These are phyloP conservation scores for Rhamphomyia laevipes DNA, from an alignment of 2,888 invertebrate genomes.

Conservation along the genomic window DNA sequence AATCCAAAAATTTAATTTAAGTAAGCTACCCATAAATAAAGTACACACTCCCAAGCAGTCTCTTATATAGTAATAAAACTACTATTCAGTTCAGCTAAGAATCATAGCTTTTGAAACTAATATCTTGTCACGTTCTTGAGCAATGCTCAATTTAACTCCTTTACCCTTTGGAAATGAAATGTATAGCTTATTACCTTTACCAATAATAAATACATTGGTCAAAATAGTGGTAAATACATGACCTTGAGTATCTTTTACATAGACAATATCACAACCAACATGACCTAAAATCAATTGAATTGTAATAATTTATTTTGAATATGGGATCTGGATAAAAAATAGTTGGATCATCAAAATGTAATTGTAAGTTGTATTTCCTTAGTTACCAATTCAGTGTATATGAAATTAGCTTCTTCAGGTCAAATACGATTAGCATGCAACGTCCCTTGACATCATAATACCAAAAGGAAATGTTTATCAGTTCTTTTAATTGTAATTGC, in stretches of 20 bases:
- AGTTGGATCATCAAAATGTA: constrained; percentile 96
- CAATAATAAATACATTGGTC: constrained; percentile 98
- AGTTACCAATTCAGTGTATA: constrained; percentile 80
- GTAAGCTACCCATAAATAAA: too few species aligned
- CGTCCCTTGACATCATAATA: constrained; percentile 99
- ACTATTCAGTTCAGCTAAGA: too few species aligned
- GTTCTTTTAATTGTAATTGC: constrained; percentile 98
- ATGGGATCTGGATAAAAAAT: constrained; percentile 96
- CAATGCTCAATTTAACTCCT: constrained; percentile 93
- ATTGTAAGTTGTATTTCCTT: constrained; percentile 92
- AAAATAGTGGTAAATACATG: constrained; percentile 95
- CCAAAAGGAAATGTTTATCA: too few species aligned
- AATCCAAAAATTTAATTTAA: too few species aligned
- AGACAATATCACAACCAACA: constrained; percentile 97
- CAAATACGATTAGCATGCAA: constrained; percentile 94
- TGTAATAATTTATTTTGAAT: constrained; percentile 93
- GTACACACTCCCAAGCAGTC: too few species aligned
- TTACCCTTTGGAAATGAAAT: constrained; percentile 95
- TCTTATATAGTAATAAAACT: too few species aligned
- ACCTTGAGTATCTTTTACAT: constrained; percentile 92
- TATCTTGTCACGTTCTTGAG: constrained; percentile 97
- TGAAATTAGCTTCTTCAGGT: constrained; percentile 97
- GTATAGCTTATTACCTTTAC: constrained; percentile 94
- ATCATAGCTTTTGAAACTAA: constrained; percentile 79
- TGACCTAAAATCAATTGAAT: constrained; percentile 98